These are phyloP conservation scores for Gymnocypris eckloni DNA, from an alignment of 2,797 vertebrate species.

Conservation along the genomic window DNA sequence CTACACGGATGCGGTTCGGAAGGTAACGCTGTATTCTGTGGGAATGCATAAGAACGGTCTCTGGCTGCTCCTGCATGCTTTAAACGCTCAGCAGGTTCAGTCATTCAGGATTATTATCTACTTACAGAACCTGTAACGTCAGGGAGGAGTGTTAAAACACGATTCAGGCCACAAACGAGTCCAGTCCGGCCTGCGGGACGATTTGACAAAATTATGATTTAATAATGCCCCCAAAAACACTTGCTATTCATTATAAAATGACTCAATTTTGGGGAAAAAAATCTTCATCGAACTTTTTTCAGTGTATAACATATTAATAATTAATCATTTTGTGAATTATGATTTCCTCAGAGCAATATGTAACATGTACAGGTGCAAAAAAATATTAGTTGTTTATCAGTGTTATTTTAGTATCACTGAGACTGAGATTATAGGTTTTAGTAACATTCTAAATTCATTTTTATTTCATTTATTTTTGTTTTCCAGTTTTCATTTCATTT, in stretches of 20 bases:
- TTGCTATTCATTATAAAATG: neutral
- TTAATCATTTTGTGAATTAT: neutral
- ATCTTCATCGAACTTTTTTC: neutral
- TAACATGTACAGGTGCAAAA: neutral
- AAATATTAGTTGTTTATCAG: too few species aligned
- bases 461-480: neutral
- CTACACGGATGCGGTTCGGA: constrained; percentile 84
- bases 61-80: constrained; percentile 80
- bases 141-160: neutral
- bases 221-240: neutral
- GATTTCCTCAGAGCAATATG: neutral
- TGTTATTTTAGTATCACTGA: too few species aligned
- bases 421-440: neutral
- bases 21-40: constrained; percentile 80
- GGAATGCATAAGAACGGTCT: constrained; percentile 75
- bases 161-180: neutral
- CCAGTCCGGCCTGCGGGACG: neutral
- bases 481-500: neutral
- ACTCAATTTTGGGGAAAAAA: too few species aligned
- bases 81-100: constrained; percentile 34
- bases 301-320: neutral
- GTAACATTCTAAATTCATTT: too few species aligned
- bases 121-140: neutral
- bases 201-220: neutral
- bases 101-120: neutral